A percentile compares a stretch with the other conserved stretches of the same genome.
These are phyloP conservation scores for Scarus forsteni DNA, from an alignment of 2,797 vertebrate genomes.

Conservation along the genomic window DNA sequence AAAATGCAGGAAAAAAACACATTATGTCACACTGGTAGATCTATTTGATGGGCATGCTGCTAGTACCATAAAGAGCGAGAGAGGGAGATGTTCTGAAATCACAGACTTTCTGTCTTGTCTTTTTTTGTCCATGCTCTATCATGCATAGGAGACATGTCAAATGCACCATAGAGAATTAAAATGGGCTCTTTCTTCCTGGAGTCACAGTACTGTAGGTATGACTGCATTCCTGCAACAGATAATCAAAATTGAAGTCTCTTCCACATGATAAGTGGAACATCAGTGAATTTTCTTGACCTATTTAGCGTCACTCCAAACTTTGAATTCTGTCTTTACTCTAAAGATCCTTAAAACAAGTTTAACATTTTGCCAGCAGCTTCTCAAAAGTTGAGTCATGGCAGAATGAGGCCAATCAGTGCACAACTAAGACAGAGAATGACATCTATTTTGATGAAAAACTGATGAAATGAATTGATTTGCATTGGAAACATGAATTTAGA, in stretches of 20 bases:
- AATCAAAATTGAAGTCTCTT: neutral
- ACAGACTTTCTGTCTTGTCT: too few relatives aligned
- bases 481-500: conserved; percentile 18
- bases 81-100: too few relatives aligned
- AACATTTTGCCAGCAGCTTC: conserved; percentile 27
- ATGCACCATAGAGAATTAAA: too few relatives aligned
- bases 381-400: conserved; percentile 50
- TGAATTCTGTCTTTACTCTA: conserved; percentile 9
- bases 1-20: too few relatives aligned
- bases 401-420: conserved; percentile 52
- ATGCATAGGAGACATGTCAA: too few relatives aligned
- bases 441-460: conserved; percentile 31
- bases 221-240: neutral
- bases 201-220: neutral
- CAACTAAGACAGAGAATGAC: conserved; percentile 24
- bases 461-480: conserved; percentile 47
- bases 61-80: too few relatives aligned
- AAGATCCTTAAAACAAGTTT: conserved; percentile 16
- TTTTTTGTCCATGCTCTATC: too few relatives aligned
- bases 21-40: too few relatives aligned
- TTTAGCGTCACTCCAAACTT: neutral
- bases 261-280: neutral
- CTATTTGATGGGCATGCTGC: too few relatives aligned
- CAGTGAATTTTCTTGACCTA: conserved; percentile 10
- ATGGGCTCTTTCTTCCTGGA: too few relatives aligned